Evolutionary conservation across 2,113 vertebrate genomes (phyloP), one percentile per base, ranked within the genome.

Genomic region (Hoplias malabaricus): DNA sequence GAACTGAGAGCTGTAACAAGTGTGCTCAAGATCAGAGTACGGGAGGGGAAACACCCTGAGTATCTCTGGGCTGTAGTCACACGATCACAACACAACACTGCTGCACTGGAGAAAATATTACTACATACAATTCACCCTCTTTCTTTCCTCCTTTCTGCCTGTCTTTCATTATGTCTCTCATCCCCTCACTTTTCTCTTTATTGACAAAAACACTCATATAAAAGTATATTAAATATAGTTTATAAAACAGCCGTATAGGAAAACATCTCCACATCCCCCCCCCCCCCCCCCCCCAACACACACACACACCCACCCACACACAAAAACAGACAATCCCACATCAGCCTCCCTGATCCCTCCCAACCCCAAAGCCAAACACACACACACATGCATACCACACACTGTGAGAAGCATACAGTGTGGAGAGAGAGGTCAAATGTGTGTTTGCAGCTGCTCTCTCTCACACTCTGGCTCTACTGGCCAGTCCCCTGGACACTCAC

Each of bases 11-110:
- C 46, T 53, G 21, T 53, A 31, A 46, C 21, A 25, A 59, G 34
- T 40, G n/a, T 31, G 19, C 11, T 72, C 25, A 42, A 11, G 4
- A 23, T 21, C 50, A 57, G 62, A 42, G 23, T 76, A 48, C 56
- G 38, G 36, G 31, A 68, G 16, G 31, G 74, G 36, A 68, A 76
- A 56, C 48, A 76, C 50, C 63, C 62, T 76, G 50, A 76, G 42
- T 33, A 56, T 67, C n/a, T 67, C 31, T 53, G 46, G 73, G 54
- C 53, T 66, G 25, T 75, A 62, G 54, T 54, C 65, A 43, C 1
- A 9, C 53, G 6, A 57, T 7, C 19, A 13, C 12, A 14, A 42
- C 73, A 54, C 43, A 53, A 27, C 31, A 27, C 27, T 14, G 23
- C 10, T 50, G 29, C 16, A 23, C n/a, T n/a, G 23, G 72, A 38